Conservation (phyloP, 2,888 invertebrate genomes). For the Trissonchulus latispiculum region DNA sequence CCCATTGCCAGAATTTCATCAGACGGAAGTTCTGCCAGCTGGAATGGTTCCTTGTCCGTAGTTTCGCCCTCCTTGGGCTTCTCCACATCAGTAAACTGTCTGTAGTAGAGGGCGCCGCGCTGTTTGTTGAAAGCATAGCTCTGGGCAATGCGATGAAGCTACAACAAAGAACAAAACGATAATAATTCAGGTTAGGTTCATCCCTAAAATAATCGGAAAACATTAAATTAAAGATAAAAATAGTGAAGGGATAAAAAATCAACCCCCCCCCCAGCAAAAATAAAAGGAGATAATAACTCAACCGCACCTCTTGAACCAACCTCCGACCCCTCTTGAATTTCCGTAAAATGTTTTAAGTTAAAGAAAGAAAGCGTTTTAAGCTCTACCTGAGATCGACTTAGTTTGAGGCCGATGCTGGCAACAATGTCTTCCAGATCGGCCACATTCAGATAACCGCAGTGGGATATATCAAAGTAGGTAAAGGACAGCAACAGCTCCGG, state of each 20-base stretch:
- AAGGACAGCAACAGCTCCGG: constrained; percentile 73
- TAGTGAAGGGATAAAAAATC: no score
- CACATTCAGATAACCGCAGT: constrained; percentile 75
- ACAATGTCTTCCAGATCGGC: constrained; percentile 77
- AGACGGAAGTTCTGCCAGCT: not conserved
- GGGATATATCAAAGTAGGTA: constrained; percentile 82
- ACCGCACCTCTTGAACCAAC: no score
- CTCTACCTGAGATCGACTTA: constrained; percentile 82
- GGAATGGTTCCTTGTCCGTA: not conserved
- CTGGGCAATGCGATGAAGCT: not conserved
- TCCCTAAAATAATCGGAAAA: no score
- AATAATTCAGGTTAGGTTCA: no score
- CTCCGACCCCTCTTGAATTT: no score
- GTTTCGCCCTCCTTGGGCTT: constrained; percentile 26
- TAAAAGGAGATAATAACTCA: no score
- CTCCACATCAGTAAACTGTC: constrained; percentile 55
- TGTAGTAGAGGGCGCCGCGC: constrained; percentile 67
- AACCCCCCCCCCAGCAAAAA: no score
- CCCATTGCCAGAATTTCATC: constrained; percentile 2
- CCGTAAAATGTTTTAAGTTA: no score
- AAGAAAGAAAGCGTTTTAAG: no score
- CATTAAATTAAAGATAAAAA: no score
- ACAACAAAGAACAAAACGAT: no score
- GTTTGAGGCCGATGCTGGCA: constrained; percentile 69
- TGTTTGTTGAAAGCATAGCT: constrained; percentile 58